Percentiles rank a stretch among this genome's conserved stretches.
Conservation (phyloP, 2,888 invertebrate genomes). For the Meandrusa payeni region DNA sequence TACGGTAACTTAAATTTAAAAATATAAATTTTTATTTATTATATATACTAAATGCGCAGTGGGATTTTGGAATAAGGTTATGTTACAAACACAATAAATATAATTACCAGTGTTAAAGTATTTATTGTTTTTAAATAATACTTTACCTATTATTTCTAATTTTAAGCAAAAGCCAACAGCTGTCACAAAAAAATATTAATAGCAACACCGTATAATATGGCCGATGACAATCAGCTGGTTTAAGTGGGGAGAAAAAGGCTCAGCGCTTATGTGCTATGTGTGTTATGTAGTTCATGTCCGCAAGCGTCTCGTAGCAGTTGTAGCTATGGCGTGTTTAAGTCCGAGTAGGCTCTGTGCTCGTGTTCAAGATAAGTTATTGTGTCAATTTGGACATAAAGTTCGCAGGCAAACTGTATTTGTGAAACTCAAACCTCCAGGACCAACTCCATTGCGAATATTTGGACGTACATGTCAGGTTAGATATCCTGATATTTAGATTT, state of each 20-base stretch:
- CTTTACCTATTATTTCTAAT: too few relatives aligned
- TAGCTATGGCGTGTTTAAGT: slow-evolving; percentile 91
- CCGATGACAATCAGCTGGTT: slow-evolving; percentile 78
- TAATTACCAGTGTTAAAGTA: too few relatives aligned
- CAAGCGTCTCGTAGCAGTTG: slow-evolving; percentile 85
- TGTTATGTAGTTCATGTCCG: slow-evolving; percentile 77
- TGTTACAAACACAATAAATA: too few relatives aligned
- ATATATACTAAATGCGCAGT: too few relatives aligned
- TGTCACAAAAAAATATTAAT: slow-evolving; percentile 20
- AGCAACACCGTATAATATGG: slow-evolving; percentile 47
- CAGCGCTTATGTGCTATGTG: slow-evolving; percentile 60
- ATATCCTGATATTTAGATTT: slow-evolving; percentile 22
- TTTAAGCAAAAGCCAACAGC: too few relatives aligned
- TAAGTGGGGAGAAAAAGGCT: slow-evolving; percentile 75
- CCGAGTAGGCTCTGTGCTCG: slow-evolving; percentile 91
- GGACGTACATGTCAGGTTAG: slow-evolving; percentile 77
- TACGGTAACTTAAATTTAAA: too few relatives aligned
- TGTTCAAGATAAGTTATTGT: slow-evolving; percentile 88
- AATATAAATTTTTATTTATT: too few relatives aligned
- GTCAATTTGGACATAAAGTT: slow-evolving; percentile 87
- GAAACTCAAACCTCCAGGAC: slow-evolving; percentile 84
- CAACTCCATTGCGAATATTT: slow-evolving; percentile 78
- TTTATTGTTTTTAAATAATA: too few relatives aligned
- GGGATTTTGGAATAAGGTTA: too few relatives aligned
- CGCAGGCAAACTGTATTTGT: slow-evolving; percentile 85